A percentile compares a stretch with the other conserved stretches of the same genome.
Conservation (phyloP, 2,888 invertebrate species). For the Uloborus plumipes region DNA sequence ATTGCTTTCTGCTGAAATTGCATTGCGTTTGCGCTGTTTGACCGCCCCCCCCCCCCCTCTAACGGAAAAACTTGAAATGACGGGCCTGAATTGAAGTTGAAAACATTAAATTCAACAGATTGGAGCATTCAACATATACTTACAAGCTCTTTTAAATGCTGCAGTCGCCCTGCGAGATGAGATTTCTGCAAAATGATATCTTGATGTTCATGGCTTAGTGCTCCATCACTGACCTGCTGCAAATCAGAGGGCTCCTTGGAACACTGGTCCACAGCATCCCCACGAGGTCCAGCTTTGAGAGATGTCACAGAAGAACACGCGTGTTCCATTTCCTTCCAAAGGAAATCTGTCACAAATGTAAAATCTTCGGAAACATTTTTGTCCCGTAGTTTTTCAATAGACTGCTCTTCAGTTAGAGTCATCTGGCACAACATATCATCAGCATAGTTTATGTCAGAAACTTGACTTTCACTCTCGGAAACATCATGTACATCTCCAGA, state of each 20-base stretch:
- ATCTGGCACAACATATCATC: conserved; percentile 15
- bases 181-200: conserved; percentile 32
- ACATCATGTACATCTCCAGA: conserved; percentile 11
- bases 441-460: conserved; percentile 46
- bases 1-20: too few species aligned
- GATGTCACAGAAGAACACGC: conserved; percentile 15
- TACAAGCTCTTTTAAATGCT: conserved; percentile 34
- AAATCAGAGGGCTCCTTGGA: neutral
- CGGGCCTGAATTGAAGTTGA: too few species aligned
- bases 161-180: conserved; percentile 22
- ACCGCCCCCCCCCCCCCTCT: too few species aligned
- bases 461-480: conserved; percentile 36
- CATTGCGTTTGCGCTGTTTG: too few species aligned
- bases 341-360: conserved; percentile 43
- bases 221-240: neutral
- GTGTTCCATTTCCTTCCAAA: conserved; percentile 39
- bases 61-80: too few species aligned
- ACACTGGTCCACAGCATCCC: conserved; percentile 8
- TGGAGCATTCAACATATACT: neutral
- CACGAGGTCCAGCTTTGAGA: neutral
- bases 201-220: neutral
- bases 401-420: neutral
- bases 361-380: conserved; percentile 32
- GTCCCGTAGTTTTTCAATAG: conserved; percentile 34
- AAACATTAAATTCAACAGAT: too few species aligned